Evolutionary conservation across 2,888 invertebrate genomes (phyloP), one percentile per base, ranked within the genome.

Genomic region (Lepidocyrtoides sp.): DNA sequence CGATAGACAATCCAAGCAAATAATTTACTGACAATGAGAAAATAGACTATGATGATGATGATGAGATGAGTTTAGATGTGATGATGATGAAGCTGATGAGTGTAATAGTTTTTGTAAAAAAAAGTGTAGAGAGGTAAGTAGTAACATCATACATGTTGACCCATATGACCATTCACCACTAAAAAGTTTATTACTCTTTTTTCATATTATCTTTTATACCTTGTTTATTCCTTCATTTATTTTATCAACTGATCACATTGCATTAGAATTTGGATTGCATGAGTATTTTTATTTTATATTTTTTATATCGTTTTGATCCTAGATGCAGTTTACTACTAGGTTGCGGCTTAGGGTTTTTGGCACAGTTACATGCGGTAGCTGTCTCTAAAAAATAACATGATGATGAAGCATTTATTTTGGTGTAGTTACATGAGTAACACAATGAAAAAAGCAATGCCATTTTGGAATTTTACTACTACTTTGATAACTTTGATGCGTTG

Each of bases 111-210:
- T 36, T n/a, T n/a, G n/a, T n/a, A n/a, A n/a, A n/a, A n/a, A n/a
- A n/a, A 29, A 51, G 23, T 48, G 44, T 32, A 48, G 10, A 29
- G 29, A 32, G 17, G 32, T n/a, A 48, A 10, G 57, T 32, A 63
- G n/a, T n/a, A n/a, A 63, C 29, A 63, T 63, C 60, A 63, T 48
- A 26, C 7, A 44, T 79, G 83, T 63, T 89, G 90, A 90, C 90
- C 90, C 66, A 90, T 85, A 85, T 90, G 90, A 81, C 85, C 85
- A 90, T 51, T 90, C 79, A 90, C 85, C 84, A 90, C 75, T 86
- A 77, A 89, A 51, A 90, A 17, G 54, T 90, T 90, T 90, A 79
- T 84, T 90, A 54, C 51, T n/a, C 26, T 20, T 77, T 79, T 90
- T 81, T 66, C 20, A 7, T 48, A 48, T 41, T 20, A 20, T 44